Evolutionary conservation across 2,113 vertebrate genomes (phyloP).

Genomic region (Bolborhynchus lineola): DNA sequence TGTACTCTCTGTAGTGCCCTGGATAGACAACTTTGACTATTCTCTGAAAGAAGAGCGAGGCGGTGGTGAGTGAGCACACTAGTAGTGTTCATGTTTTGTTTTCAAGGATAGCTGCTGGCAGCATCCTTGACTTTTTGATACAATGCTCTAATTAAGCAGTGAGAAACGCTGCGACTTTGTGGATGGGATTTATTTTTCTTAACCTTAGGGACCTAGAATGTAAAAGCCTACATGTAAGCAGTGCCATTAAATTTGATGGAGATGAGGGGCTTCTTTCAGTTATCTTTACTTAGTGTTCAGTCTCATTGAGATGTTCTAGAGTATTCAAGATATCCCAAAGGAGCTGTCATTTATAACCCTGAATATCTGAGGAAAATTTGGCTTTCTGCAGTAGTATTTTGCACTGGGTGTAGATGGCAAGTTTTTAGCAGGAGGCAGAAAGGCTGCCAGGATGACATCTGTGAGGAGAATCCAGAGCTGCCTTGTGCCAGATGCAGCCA

Average conservation of each 20-base stretch:
- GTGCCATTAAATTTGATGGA: not conserved
- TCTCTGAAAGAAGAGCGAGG: not conserved
- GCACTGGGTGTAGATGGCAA: not conserved
- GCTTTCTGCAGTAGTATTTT: not conserved
- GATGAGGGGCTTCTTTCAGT: not conserved
- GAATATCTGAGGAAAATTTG: not conserved
- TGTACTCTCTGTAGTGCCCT: not conserved
- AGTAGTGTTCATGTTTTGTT: not conserved
- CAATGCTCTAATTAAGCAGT: not conserved
- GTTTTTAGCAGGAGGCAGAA: accelerated
- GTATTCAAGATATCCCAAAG: not conserved
- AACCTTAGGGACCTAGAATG: not conserved
- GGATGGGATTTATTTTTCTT: not conserved
- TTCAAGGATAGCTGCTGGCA: not conserved
- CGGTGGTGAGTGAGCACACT: not conserved
- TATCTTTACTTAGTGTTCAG: not conserved
- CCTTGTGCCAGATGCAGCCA: not conserved
- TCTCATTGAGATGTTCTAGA: not conserved
- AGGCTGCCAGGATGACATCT: not conserved
- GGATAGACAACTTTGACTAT: not conserved
- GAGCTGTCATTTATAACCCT: not conserved
- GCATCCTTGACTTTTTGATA: not conserved
- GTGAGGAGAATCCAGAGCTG: not conserved
- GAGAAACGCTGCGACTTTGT: not conserved
- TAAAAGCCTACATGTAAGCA: not conserved